Conservation (phyloP, 1,140 invertebrate species). For the Ylistrum balloti region DNA sequence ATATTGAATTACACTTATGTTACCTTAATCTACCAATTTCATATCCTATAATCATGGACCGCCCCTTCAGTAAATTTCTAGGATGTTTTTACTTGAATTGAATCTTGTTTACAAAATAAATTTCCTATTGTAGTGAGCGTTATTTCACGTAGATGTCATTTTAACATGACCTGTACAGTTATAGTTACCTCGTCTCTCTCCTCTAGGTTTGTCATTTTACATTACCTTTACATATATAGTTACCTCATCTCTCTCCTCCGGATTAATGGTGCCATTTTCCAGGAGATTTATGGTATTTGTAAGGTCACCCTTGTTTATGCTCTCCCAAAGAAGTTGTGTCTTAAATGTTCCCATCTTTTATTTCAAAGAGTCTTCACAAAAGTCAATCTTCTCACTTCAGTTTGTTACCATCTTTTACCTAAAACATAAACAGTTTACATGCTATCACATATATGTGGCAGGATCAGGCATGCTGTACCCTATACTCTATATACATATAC, state of each 20-base stretch:
- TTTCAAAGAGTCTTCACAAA: background rate
- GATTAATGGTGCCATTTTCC: constrained; percentile 77
- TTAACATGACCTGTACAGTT: background rate
- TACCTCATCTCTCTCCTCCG: constrained; percentile 96
- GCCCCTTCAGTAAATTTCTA: too few relatives aligned
- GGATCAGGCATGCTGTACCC: too few relatives aligned
- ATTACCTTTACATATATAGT: too few relatives aligned
- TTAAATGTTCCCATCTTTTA: constrained; percentile 59
- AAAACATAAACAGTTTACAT: background rate
- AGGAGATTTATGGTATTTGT: constrained; percentile 71
- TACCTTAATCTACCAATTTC: too few relatives aligned
- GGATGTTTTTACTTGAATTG: too few relatives aligned
- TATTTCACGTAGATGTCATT: too few relatives aligned
- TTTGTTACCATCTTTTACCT: background rate
- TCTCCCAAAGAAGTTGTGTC: constrained; percentile 77
- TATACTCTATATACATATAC: too few relatives aligned
- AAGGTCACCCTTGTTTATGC: constrained; percentile 74
- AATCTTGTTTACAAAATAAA: too few relatives aligned
- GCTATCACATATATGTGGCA: too few relatives aligned
- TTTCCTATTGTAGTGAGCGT: too few relatives aligned
- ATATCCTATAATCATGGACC: too few relatives aligned
- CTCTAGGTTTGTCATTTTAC: constrained; percentile 84
- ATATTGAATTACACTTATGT: too few relatives aligned
- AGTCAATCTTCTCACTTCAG: background rate
- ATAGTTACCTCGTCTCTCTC: constrained; percentile 92